These are phyloP conservation scores for Drosophila gunungcola DNA, from an alignment of 1,140 invertebrate genomes.

Conservation along the genomic window DNA sequence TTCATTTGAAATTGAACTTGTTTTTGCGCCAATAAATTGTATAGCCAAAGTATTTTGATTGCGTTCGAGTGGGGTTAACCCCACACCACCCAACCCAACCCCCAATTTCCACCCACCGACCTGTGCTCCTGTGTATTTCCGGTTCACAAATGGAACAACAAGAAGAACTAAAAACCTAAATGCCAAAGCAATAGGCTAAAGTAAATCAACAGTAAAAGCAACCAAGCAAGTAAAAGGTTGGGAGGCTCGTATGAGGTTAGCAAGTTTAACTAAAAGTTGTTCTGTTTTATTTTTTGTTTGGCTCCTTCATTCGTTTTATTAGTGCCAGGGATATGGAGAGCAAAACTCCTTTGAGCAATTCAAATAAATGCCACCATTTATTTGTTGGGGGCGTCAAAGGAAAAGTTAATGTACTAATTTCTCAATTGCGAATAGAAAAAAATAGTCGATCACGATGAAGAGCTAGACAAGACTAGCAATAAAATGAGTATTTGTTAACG, in stretches of 20 bases:
- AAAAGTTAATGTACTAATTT: constrained; percentile 79
- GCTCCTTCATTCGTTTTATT: constrained; percentile 38
- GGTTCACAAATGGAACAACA: constrained; percentile 68
- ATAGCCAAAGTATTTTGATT: constrained; percentile 82
- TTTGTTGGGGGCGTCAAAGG: constrained; percentile 75
- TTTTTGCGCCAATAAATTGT: constrained; percentile 82
- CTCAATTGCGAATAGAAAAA: constrained; percentile 57
- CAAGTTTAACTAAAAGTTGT: constrained; percentile 72
- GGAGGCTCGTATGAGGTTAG: constrained; percentile 35
- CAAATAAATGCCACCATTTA: constrained; percentile 77
- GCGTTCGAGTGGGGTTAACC: constrained; percentile 52
- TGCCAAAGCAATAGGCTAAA: constrained; percentile 80
- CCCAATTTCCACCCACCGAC: constrained; percentile 23
- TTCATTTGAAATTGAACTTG: constrained; percentile 83
- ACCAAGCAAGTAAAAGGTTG: constrained; percentile 41
- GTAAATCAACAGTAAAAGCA: constrained; percentile 76
- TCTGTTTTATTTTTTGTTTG: constrained; percentile 40
- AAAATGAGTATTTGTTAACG: not conserved
- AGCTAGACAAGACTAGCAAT: not conserved
- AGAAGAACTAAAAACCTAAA: constrained; percentile 76
- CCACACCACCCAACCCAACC: not conserved
- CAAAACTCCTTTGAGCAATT: constrained; percentile 74
- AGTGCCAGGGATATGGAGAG: constrained; percentile 39
- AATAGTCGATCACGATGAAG: constrained; percentile 4
- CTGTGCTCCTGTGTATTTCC: constrained; percentile 71